A percentile compares a stretch with the other conserved stretches of the same genome.
These are phyloP conservation scores for Coelopa frigida DNA, from an alignment of 1,140 invertebrate genomes.

Conservation along the genomic window DNA sequence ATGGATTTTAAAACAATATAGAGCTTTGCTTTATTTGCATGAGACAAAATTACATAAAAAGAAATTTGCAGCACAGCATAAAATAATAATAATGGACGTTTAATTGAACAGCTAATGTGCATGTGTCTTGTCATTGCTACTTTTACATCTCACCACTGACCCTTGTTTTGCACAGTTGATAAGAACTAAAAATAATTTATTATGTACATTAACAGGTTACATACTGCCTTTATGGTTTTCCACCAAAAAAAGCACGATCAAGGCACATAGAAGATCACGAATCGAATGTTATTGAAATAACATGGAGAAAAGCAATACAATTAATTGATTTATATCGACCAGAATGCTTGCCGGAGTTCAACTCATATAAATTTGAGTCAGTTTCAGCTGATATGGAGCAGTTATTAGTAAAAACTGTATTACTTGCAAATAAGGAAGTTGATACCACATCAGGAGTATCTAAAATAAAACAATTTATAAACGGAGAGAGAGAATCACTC, in stretches of 20 bases:
- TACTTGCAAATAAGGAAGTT: slow-evolving; percentile 59
- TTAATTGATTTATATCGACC: slow-evolving; percentile 82
- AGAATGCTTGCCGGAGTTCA: slow-evolving; percentile 71
- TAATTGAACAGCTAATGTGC: no score
- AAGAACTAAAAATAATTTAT: no score
- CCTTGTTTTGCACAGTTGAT: no score
- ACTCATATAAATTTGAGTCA: slow-evolving; percentile 62
- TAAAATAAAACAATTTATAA: slow-evolving; percentile 60
- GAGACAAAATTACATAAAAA: no score
- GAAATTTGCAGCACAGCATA: no score
- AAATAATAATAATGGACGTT: no score
- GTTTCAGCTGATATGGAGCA: slow-evolving; percentile 70
- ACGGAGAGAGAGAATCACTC: slow-evolving; percentile 51
- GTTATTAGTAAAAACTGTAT: slow-evolving; percentile 67
- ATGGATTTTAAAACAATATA: no score
- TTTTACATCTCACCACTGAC: no score
- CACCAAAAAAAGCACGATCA: slow-evolving; percentile 65
- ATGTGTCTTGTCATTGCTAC: no score
- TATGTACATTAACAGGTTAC: no score
- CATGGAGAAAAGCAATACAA: slow-evolving; percentile 68
- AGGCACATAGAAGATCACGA: slow-evolving; percentile 75
- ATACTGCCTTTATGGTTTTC: slow-evolving; percentile 82
- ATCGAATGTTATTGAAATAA: slow-evolving; percentile 61
- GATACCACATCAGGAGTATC: slow-evolving; percentile 54
- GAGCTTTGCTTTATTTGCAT: no score